Base-by-base conservation (phyloP, 2,113 vertebrate genomes). In the Centropristis striata region DNA sequence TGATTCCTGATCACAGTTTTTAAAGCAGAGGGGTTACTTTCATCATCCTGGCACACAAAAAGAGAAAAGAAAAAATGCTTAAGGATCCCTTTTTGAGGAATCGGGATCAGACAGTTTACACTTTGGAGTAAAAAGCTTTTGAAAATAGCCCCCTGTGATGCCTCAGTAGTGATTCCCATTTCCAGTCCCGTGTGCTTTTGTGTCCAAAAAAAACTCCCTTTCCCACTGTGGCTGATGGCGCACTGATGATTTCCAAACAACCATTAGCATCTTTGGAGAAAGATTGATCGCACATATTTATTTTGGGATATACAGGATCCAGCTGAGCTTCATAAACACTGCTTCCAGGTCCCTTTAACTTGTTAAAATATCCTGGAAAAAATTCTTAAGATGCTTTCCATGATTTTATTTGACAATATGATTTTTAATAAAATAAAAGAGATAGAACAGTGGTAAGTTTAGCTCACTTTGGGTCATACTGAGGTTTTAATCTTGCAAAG, bases 111-210 rank as follows among this genome's bases (percentile, higher is more conserved):
- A 80, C 87, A 86, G 85, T 91, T 53, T 64, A 83, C 91, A 94
- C 94, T 94, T 92, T 93, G 93, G 94, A 95, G 93, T 94, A 93
- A 95, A 90, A 93, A 88, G 92, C 92, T 92, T 93, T 91, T 95
- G 94, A 95, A 95, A 95, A 93, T 95, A 95, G 92, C 94, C 93
- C 94, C 93, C 92, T 84, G 86, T 86, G 86, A 90, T 67, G 76
- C 90, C 83, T 88, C 41, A 10, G 39, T 86, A 87, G 87, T 78
- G 46, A 65, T 25, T 70, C 87, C 87, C 60, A 59, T 57, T 49
- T 80, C 79, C 69, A 32, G 49, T 47, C 58, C 77, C 20, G 20
- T 79, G 54, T 70, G 18, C 37, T 63, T 60, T 41, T 13, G n/a
- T 53, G 54, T 59, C 28, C 77, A 36, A 5, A 32, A 32, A 32